Evolutionary conservation across 1,140 invertebrate species (phyloP).

Genomic region (Pachypeltis micranthus): DNA sequence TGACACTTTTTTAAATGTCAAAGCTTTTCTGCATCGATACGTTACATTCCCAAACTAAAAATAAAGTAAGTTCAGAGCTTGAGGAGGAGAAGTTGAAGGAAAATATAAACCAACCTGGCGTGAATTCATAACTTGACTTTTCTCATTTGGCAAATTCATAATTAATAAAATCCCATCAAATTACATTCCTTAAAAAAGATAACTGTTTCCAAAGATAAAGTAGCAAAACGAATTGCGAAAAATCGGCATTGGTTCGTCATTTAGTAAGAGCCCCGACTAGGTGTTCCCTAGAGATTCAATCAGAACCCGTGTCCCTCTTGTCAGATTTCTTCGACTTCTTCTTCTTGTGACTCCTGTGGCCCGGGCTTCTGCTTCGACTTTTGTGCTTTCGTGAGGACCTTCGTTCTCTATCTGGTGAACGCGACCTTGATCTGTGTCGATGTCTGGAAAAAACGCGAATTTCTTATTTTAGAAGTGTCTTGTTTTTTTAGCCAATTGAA

Average conservation of each 20-base stretch:
- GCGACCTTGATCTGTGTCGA: constrained; percentile 26
- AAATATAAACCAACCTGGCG: too few relatives aligned
- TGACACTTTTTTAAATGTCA: too few relatives aligned
- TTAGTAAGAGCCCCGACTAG: not conserved
- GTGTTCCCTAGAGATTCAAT: constrained; percentile 5
- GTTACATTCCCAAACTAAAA: too few relatives aligned
- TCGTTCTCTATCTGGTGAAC: constrained; percentile 24
- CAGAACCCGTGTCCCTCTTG: constrained; percentile 19
- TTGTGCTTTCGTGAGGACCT: constrained; percentile 27
- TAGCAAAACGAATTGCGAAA: not conserved
- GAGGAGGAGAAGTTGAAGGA: too few relatives aligned
- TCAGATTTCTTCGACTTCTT: constrained; percentile 31
- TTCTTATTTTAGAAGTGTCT: constrained; percentile 5
- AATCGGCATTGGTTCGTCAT: not conserved
- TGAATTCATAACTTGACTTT: too few relatives aligned
- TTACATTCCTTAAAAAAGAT: too few relatives aligned
- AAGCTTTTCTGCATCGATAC: too few relatives aligned
- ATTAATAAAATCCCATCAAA: too few relatives aligned
- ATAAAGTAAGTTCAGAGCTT: too few relatives aligned
- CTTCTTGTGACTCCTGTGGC: constrained; percentile 29
- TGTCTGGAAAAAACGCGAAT: constrained; percentile 21
- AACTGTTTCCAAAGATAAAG: too few relatives aligned
- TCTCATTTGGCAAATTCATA: too few relatives aligned
- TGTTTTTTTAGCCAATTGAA: too few relatives aligned
- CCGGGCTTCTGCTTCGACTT: constrained; percentile 27